phyloP scores from a whole-genome alignment of 2,113 vertebrate genomes.

The Oriolus oriolus region DNA sequence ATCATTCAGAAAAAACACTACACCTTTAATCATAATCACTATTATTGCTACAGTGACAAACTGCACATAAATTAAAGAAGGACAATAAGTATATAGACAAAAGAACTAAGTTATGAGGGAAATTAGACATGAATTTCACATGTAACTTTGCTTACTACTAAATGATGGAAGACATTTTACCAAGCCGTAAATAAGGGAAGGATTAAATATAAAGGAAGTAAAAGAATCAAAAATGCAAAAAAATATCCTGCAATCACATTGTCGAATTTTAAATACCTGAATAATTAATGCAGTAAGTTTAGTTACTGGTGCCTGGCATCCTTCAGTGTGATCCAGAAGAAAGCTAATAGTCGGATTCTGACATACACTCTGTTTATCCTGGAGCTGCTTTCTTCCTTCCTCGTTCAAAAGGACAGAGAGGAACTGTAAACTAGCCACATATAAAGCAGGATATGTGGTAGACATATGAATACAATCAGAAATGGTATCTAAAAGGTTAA shows the following conservation, averaged over 20 bases:
- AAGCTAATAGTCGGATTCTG: conserved; percentile 53
- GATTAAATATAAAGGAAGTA: background rate
- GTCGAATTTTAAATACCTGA: conserved; percentile 74
- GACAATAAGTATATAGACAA: background rate
- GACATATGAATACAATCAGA: conserved; percentile 76
- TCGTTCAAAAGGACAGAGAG: conserved; percentile 82
- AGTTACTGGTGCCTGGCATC: conserved; percentile 63
- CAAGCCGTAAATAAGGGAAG: background rate
- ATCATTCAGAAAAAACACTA: background rate
- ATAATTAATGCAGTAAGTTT: conserved; percentile 81
- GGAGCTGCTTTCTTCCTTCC: conserved; percentile 72
- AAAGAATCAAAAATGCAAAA: background rate
- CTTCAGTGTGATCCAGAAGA: conserved; percentile 67
- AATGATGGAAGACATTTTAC: background rate
- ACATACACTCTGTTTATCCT: background rate
- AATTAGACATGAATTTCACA: background rate
- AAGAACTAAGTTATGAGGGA: background rate
- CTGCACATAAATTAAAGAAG: background rate
- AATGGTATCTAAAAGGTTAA: conserved; percentile 74
- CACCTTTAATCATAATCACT: background rate
- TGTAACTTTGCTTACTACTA: background rate
- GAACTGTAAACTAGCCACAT: conserved; percentile 79
- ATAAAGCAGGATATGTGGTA: conserved; percentile 61
- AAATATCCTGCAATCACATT: background rate
- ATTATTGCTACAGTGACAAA: background rate